Base-by-base conservation (phyloP, 2,797 vertebrate genomes). In the Platyrinchus mystaceus region DNA sequence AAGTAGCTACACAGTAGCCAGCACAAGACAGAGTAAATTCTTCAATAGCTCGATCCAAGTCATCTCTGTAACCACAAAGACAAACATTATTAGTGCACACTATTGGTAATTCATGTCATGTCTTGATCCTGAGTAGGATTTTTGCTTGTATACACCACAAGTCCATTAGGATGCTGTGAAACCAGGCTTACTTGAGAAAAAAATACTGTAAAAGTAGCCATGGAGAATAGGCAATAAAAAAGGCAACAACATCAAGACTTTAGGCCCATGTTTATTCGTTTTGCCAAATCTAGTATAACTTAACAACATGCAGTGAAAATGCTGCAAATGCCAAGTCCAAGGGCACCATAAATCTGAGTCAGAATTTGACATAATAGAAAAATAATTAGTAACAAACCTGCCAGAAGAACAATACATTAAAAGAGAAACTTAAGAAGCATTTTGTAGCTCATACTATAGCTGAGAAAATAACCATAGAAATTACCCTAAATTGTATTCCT, bases 1-100 rank as follows among this genome's bases (percentile, higher is more conserved):
- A 99, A 24, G 99, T 99, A 97, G 99, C 99, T 98, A 99, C 99
- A 98, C 99, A 99, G 98, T 99, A 99, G 98, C 99, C 99, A 95
- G 99, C 99, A 94, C 99, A 99, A 12, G 99, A 99, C 70, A 99
- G 97, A 32, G 99, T 99, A 97, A 99, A 99, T 97, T 99, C 99
- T 94, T 99, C 99, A 63, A 99, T 99, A 86, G 99, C 99, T 90
- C 98, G 98, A n/a, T 99, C 99, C 81, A 99, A 98, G 90, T 99
- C 98, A 87, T 99, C 99, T 26, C 99, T 99, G 90, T 44, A 68
- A 95, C 12, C 67, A 92, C 52, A 89, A 47, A 77, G 36, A 87
- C 21, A 88, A 85, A 46, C 22, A 53, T 50, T 39, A 27, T 79
- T 86, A 79, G 21, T 36, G 21, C 13, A 74, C 12, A 14, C 20